phyloP scores from a whole-genome alignment of 1,140 invertebrate genomes.

The Zaprionus ghesquierei region DNA sequence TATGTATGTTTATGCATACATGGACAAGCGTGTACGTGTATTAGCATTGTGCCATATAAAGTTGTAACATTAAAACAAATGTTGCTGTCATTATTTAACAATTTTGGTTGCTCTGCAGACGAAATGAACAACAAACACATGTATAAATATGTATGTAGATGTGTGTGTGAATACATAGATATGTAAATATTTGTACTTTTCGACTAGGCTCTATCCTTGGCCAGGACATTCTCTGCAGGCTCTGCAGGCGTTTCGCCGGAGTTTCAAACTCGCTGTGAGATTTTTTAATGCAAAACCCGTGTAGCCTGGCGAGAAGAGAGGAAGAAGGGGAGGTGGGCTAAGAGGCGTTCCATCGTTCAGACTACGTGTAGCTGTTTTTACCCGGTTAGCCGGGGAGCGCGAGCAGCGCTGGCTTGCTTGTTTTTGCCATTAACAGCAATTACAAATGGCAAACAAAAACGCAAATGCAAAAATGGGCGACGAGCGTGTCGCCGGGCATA shows the following conservation, averaged over 20 bases:
- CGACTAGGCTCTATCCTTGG: background rate
- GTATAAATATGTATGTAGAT: background rate
- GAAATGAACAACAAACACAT: conserved; percentile 44
- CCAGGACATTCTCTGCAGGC: background rate
- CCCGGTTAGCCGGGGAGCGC: conserved; percentile 5
- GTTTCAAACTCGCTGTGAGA: conserved; percentile 11
- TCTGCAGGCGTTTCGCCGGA: background rate
- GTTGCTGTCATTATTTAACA: conserved; percentile 59
- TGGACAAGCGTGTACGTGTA: background rate
- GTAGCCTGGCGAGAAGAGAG: conserved; percentile 28
- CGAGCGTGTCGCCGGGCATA: conserved; percentile 33
- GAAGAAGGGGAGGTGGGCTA: background rate
- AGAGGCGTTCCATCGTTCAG: background rate
- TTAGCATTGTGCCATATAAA: background rate
- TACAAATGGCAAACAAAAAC: conserved; percentile 68
- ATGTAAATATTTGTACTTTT: conserved; percentile 5
- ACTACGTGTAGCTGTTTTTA: conserved; percentile 9
- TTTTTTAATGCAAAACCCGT: conserved; percentile 74
- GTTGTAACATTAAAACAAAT: conserved; percentile 47
- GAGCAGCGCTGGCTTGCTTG: conserved; percentile 31
- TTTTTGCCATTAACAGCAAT: conserved; percentile 70
- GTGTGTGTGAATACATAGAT: background rate
- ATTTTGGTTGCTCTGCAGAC: conserved; percentile 51
- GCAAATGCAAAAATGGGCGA: conserved; percentile 35
- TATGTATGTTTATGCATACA: too few species aligned